These are phyloP conservation scores for Cephus spinipes DNA, from an alignment of 2,888 invertebrate genomes.

Conservation along the genomic window DNA sequence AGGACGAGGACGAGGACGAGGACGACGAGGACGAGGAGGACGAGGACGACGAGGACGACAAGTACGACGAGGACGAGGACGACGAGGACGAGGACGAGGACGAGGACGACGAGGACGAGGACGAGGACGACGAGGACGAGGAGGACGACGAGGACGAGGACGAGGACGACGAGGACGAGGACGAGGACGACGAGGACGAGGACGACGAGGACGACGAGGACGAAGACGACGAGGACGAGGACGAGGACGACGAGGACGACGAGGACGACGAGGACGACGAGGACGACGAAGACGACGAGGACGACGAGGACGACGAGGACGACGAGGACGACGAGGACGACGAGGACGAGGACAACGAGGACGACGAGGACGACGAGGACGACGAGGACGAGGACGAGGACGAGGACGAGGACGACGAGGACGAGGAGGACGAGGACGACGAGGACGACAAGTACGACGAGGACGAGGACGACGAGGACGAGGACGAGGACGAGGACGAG, in stretches of 20 bases:
- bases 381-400: not conserved
- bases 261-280: no score
- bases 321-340: conserved; percentile 1
- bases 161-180: not conserved
- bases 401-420: conserved; percentile 1
- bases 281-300: no score
- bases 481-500: not conserved
- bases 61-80: not conserved
- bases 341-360: not conserved
- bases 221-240: no score
- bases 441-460: not conserved
- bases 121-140: not conserved
- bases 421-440: conserved; percentile 4
- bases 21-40: conserved; percentile 11
- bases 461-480: conserved; percentile 1
- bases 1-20: not conserved
- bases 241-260: no score
- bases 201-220: no score
- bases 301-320: not conserved
- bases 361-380: conserved; percentile 1
- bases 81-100: conserved; percentile 3
- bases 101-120: not conserved
- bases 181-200: not conserved
- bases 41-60: conserved; percentile 11
- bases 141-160: not conserved